Evolutionary conservation across 64 coral and sea anemone species (phyloP), one percentile per base, ranked within the genome.

Genomic region (Hydrozoanthus tunicans): DNA sequence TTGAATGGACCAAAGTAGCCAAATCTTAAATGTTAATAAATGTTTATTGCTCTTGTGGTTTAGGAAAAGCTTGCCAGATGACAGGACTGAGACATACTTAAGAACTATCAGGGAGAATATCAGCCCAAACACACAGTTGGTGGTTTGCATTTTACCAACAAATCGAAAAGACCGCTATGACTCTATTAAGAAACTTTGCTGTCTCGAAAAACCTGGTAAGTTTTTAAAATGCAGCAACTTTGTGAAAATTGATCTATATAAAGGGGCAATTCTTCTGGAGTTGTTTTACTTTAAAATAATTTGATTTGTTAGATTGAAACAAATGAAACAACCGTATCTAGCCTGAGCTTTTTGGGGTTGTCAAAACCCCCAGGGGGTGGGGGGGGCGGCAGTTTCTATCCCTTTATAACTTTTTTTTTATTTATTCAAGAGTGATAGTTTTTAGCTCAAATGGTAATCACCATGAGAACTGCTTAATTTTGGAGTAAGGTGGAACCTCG

Each of bases 111-210:
- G 70, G 2, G 54, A 79, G 3, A 17, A 63, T 10, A 6, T 57
- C 3, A 11, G 5, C 7, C 3, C 53, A 17, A 0, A 14, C 3
- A 43, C 86, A 70, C 91, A 93, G 13, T 67, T 93, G 72, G 97
- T 94, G 13, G 90, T 93, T 5, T 56, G 72, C 9, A 94, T 99
- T 92, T 80, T 96, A 24, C 79, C 94, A 55, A 85, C 94, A 12
- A 99, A 94, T 74, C 88, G 97, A 10, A 99, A 99, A 58, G 97
- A 99, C 70, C 77, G 94, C 0, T 99, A 99, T 81, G 97, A 99
- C 88, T 92, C 97, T 20, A 99, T 99, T 23, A 99, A 99, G 94
- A 99, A 99, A 76, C 58, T 93, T 7, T 99, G 94, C 64, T 99
- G 97, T 62, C 52, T 99, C 61, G 94, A 95, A 70, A 96, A 25